phyloP scores from a whole-genome alignment of 2,888 invertebrate genomes.

The Lottia gigantea region DNA sequence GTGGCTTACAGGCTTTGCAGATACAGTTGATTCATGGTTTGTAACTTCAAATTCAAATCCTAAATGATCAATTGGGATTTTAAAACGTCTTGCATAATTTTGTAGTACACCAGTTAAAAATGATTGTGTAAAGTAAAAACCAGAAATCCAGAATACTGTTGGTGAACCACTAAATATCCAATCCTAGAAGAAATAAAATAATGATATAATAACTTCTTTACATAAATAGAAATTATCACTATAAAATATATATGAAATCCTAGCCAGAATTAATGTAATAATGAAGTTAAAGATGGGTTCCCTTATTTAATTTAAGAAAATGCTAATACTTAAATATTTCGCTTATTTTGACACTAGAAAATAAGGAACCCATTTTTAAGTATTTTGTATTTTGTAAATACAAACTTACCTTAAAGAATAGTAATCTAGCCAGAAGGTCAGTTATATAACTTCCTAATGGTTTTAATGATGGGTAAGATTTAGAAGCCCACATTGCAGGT shows the following conservation, averaged over 20 bases:
- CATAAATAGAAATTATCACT: too few species aligned
- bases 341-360: too few species aligned
- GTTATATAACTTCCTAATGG: slow-evolving; percentile 67
- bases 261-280: background rate
- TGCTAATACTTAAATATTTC: too few species aligned
- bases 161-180: slow-evolving; percentile 66
- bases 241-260: too few species aligned
- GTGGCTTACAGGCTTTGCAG: slow-evolving; percentile 59
- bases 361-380: too few species aligned
- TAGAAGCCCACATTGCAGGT: slow-evolving; percentile 66
- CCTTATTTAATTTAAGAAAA: too few species aligned
- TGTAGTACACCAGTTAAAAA: slow-evolving; percentile 66
- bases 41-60: slow-evolving; percentile 65
- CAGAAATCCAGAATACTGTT: slow-evolving; percentile 68
- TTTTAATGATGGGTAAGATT: slow-evolving; percentile 68
- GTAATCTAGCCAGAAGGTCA: slow-evolving; percentile 63
- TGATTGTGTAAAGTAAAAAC: slow-evolving; percentile 69
- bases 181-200: slow-evolving; percentile 41
- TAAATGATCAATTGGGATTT: slow-evolving; percentile 66
- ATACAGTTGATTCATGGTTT: slow-evolving; percentile 50
- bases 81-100: slow-evolving; percentile 64
- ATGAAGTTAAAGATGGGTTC: background rate
- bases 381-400: background rate
- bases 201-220: too few species aligned
- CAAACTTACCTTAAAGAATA: slow-evolving; percentile 62